Conservation (phyloP, 2,113 vertebrate species). For the Passer domesticus region DNA sequence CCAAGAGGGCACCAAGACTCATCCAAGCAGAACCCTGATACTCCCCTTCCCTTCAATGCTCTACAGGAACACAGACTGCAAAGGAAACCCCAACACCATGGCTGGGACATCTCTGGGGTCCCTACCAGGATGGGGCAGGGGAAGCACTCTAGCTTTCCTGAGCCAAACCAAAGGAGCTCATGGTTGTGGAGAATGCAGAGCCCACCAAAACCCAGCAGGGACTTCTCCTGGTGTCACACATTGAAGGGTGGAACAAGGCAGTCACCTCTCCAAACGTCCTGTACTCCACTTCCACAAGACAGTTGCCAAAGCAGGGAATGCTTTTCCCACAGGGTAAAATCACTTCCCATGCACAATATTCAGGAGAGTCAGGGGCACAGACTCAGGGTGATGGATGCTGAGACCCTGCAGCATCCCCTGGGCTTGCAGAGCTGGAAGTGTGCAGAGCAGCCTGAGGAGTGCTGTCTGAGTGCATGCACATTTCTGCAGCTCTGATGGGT, state of each 20-base stretch:
- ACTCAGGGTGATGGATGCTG: background rate
- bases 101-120: background rate
- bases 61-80: background rate
- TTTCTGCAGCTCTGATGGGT: background rate
- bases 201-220: background rate
- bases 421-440: background rate
- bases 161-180: background rate
- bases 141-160: background rate
- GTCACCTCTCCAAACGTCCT: fast-evolving
- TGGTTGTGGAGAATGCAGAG: background rate
- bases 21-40: background rate
- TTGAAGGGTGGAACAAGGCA: background rate
- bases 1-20: background rate
- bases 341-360: background rate
- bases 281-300: background rate
- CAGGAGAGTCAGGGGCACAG: background rate
- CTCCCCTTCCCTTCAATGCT: background rate
- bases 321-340: background rate
- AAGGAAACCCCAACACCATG: background rate
- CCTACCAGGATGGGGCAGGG: background rate
- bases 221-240: background rate
- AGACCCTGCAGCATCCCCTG: background rate
- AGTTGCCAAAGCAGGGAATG: background rate
- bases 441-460: background rate
- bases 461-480: background rate